Conservation (phyloP, 2,888 invertebrate species). For the Macaria notata region DNA sequence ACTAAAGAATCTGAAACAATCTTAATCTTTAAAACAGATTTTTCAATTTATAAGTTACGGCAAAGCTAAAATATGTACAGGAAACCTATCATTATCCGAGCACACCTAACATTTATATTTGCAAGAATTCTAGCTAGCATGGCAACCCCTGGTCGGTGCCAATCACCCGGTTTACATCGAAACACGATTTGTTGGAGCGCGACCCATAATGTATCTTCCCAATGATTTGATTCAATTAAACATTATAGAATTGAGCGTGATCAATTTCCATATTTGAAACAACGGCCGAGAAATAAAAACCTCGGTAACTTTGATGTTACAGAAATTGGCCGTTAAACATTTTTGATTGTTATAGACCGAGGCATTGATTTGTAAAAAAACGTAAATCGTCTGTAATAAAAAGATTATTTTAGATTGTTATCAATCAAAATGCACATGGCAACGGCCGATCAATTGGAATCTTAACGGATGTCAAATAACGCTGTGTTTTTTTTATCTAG, state of each 20-base stretch:
- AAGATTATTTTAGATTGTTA: conserved; percentile 12
- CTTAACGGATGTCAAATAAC: conserved; percentile 9
- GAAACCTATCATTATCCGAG: no score
- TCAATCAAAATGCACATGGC: conserved; percentile 20
- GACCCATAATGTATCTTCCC: conserved; percentile 46
- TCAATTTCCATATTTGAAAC: conserved; percentile 44
- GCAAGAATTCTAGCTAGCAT: neutral
- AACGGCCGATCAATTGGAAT: conserved; percentile 8
- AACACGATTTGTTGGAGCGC: conserved; percentile 60
- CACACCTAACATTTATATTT: no score
- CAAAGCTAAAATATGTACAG: no score
- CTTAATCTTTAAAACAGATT: no score
- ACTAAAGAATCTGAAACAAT: no score
- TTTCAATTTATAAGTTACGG: no score
- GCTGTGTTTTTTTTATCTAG: no score
- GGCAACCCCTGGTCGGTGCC: conserved; percentile 5
- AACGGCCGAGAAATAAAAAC: conserved; percentile 20
- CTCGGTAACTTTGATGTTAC: conserved; percentile 27
- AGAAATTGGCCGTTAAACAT: conserved; percentile 26
- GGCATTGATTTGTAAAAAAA: conserved; percentile 26
- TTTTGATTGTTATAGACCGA: conserved; percentile 26
- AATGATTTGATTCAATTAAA: conserved; percentile 71
- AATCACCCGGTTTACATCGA: conserved; percentile 60
- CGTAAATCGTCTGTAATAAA: conserved; percentile 18
- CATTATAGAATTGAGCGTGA: conserved; percentile 50